Base-by-base conservation (phyloP, 2,113 vertebrate species). In the Alexandromys fortis region DNA sequence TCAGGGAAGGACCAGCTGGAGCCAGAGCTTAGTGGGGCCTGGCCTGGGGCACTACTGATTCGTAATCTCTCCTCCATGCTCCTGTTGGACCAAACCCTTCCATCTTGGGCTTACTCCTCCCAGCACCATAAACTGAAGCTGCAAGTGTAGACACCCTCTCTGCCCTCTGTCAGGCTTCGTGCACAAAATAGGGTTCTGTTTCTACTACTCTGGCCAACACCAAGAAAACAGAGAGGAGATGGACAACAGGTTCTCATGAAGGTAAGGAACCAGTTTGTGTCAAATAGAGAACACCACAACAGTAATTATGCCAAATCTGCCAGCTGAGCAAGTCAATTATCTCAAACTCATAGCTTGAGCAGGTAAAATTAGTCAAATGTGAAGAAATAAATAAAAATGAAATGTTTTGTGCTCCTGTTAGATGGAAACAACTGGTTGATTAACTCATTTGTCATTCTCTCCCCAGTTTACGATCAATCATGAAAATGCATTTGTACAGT, bases 361-460 rank as follows among this genome's bases (percentile, higher is more conserved):
- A 77, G 70, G 38, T 77, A 85, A 91, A 89, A 85, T 63, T 77
- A 89, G 89, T 47, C 83, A 94, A 65, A 72, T 28, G 45, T 58
- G 61, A 55, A 85, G 47, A 92, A 89, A 81, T 45, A 87, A 86
- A 70, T 94, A 42, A 88, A 87, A 35, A 11, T 52, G 55, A 88
- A 73, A 55, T 76, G 42, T 28, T 67, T 91, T 67, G 30, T 70
- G 70, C 45, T 76, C n/a, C 61, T 33, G 14, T 52, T n/a, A 63
- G 63, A 19, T 3, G 16, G 83, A 73, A n/a, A 73, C 49, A 38
- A 11, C 13, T 45, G 22, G 83, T 22, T 73, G 52, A 77, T 78
- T 70, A 91, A n/a, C 45, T 67, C 65, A 3, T 79, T 33, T 30
- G 55, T 73, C 90, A 58, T 58, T 58, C n/a, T 63, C 4, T 49